Base-by-base conservation (phyloP, 2,888 invertebrate species). In the Criorhina ranunculi region DNA sequence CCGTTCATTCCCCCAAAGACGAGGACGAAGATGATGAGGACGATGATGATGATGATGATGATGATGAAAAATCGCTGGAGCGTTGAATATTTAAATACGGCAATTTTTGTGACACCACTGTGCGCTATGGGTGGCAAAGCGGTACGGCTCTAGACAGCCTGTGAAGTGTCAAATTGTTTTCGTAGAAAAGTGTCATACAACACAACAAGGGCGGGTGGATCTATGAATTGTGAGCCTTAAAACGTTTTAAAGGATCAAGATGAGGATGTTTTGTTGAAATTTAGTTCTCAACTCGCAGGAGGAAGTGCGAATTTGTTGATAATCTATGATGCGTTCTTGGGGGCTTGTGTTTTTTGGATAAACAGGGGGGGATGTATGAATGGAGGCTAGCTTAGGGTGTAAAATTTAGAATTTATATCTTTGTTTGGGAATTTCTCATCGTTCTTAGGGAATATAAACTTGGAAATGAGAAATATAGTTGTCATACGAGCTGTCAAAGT, bases 31-130 rank as follows among this genome's bases (percentile, higher is more conserved):
- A 80, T 69, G 85, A 80, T 85, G 85, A 85, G 46, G 70, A 24
- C 24, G 17, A 70, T 4, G 40, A 70, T 69, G 62, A 59, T 59
- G 46, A 57, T 72, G 44, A 55, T 67, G 75, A 5, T 59, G 72
- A 80, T 75, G 85, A 80, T 85, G 85, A 85, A 70, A 85, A 85
- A 75, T 85, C 80, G 40, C 75, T 80, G 35, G 66, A 76, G 85
- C 66, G 59, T 66, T 80, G 75, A 85, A 85, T 80, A 76, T 70
- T 75, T 70, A 80, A 76, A 80, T 80, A 69, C 33, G 70, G 70
- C 73, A 85, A 64, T 80, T 80, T 83, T 78, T 83, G 62, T 51
- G 62, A 67, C 73, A 72, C 49, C 15, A 37, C 15, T 59, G 76
- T 62, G 46, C 35, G 57, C 29, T 62, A 44, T 35, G 72, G 64